Evolutionary conservation across 2,888 invertebrate genomes (phyloP), one percentile per base, ranked within the genome.

Genomic region (Mesochorus sp.): DNA sequence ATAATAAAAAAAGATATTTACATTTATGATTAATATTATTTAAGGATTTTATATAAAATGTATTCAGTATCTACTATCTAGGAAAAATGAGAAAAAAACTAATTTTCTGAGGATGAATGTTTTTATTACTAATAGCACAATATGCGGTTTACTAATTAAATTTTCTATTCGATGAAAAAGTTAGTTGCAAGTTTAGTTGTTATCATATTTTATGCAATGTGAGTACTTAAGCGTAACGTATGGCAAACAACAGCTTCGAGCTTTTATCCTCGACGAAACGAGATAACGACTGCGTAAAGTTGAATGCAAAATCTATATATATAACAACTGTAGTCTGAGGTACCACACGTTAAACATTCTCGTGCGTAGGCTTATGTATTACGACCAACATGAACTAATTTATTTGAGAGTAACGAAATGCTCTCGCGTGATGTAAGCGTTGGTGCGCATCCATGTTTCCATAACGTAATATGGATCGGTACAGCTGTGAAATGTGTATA

Each of bases 391-490:
- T 17, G 57, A 34, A 64, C 57, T 64, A 57, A 76, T 76, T 76
- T 70, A 64, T 47, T 5, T 47, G 17, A 39, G 26, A 28, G 53
- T 70, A 76, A 70, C 49, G 76, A 49, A 76, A 59, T 1, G 2
- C 57, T 21, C 55, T 47, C 47, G 10, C 39, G 17, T n/a, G 57
- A 39, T 70, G 17, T 57, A 67, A 67, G 42, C 42, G 67, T 28
- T 64, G n/a, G 12, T 24, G 17, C 24, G 17, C 28, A 17, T 42
- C 53, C 21, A 26, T 67, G 19, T 17, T 26, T 55, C 53, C 28
- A 19, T 34, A 19, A 31, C 24, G 8, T 67, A n/a, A n/a, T n/a
- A 26, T 51, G 28, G 28, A 17, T 67, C 53, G 67, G 19, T 26
- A 39, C 12, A 8, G 19, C 4, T 31, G 42, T 28, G 37, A 34